These are phyloP conservation scores for Kradibia gibbosae DNA, from an alignment of 1,140 invertebrate genomes.

Conservation along the genomic window DNA sequence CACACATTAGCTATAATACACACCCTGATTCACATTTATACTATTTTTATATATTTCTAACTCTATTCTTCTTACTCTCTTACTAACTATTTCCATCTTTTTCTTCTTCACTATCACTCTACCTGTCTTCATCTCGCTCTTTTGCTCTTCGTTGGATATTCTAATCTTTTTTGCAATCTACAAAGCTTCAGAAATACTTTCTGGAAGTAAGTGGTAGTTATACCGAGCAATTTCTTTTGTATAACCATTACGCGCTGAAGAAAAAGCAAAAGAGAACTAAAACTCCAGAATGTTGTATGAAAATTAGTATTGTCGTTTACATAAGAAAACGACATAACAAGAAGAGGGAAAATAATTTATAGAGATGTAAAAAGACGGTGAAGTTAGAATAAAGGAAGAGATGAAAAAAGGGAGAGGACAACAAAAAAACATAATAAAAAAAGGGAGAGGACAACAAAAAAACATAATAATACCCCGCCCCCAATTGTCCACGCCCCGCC, in stretches of 20 bases:
- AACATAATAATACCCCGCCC: constrained; percentile 39
- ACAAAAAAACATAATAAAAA: not conserved
- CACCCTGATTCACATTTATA: no score
- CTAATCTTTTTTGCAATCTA: not conserved
- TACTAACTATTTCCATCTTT: no score
- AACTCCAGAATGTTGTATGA: constrained; percentile 22
- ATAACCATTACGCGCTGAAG: constrained; percentile 3
- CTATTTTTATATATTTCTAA: not conserved
- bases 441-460: no score
- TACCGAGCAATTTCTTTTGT: constrained; percentile 19
- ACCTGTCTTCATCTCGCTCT: no score
- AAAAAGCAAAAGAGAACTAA: constrained; percentile 1
- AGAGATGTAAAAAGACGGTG: no score
- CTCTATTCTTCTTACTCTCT: not conserved
- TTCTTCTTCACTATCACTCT: no score
- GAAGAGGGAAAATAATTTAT: not conserved
- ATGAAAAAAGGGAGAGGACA: not conserved
- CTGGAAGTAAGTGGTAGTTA: not conserved
- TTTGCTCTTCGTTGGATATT: not conserved
- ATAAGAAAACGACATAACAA: constrained; percentile 5
- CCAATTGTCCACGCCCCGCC: no score
- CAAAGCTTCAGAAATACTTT: no score
- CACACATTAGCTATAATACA: not conserved
- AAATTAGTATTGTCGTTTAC: constrained; percentile 43
- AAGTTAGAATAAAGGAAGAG: no score